phyloP scores from a whole-genome alignment of 2,888 invertebrate species.

The Acronicta aceris region DNA sequence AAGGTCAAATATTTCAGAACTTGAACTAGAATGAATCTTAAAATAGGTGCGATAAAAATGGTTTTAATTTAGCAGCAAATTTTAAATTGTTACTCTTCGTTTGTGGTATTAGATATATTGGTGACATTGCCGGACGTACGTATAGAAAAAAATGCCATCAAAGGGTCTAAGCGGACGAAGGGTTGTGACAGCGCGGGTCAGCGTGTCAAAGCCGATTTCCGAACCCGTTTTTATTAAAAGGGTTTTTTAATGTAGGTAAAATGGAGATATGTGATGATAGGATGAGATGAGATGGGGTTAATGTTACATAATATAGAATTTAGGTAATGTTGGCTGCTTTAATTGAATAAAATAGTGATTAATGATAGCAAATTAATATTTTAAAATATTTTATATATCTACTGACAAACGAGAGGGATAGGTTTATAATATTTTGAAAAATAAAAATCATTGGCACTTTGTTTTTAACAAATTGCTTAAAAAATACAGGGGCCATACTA shows the following conservation, averaged over 20 bases:
- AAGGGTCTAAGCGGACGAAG: conserved; percentile 57
- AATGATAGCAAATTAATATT: too few relatives aligned
- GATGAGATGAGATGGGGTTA: neutral
- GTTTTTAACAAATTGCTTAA: too few relatives aligned
- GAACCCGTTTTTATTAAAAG: conserved; percentile 42
- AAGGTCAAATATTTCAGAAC: neutral
- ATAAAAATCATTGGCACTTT: too few relatives aligned
- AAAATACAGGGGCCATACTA: too few relatives aligned
- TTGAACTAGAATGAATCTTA: too few relatives aligned
- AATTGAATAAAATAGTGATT: neutral
- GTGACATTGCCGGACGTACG: conserved; percentile 45
- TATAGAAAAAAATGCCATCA: conserved; percentile 55
- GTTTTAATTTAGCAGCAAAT: neutral
- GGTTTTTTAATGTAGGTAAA: conserved; percentile 18
- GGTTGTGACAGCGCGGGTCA: conserved; percentile 61
- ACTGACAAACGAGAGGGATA: too few relatives aligned
- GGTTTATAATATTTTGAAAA: too few relatives aligned
- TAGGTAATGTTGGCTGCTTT: neutral
- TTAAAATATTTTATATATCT: too few relatives aligned
- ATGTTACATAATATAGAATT: neutral
- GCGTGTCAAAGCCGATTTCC: conserved; percentile 55
- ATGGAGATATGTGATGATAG: neutral
- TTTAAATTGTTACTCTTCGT: conserved; percentile 31
- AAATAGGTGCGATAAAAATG: neutral
- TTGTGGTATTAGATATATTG: conserved; percentile 49